Conservation (phyloP, 2,888 invertebrate genomes). For the Sesia apiformis region DNA sequence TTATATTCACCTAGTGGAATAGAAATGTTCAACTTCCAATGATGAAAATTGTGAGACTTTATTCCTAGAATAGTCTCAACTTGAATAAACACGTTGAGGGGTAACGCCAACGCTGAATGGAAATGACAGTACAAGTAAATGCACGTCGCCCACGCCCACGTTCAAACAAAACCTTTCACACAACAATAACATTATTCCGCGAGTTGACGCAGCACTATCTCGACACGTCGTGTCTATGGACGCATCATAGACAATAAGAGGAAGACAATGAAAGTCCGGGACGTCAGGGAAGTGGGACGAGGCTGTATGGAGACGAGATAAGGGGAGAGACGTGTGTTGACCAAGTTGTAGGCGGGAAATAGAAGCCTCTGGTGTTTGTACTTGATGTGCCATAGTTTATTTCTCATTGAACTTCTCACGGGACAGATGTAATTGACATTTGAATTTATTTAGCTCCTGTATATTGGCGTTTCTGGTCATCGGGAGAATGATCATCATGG, state of each 20-base stretch:
- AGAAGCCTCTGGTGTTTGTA: too few relatives aligned
- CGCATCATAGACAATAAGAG: constrained; percentile 21
- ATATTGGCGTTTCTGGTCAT: too few relatives aligned
- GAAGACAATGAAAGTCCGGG: constrained; percentile 15
- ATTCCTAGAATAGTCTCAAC: too few relatives aligned
- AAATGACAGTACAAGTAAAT: constrained; percentile 15
- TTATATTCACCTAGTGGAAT: too few relatives aligned
- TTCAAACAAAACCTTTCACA: constrained; percentile 15
- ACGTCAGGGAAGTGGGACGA: constrained; percentile 15
- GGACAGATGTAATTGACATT: too few relatives aligned
- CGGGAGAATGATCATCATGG: too few relatives aligned
- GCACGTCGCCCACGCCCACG: constrained; percentile 5
- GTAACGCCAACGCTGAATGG: constrained; percentile 12
- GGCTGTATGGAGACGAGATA: constrained; percentile 20
- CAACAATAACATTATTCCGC: constrained; percentile 25
- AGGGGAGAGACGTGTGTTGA: constrained; percentile 13
- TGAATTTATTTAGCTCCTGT: too few relatives aligned
- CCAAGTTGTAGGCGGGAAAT: constrained; percentile 2
- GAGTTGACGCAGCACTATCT: constrained; percentile 26
- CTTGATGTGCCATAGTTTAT: too few relatives aligned
- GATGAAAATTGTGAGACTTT: too few relatives aligned
- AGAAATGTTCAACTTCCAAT: too few relatives aligned
- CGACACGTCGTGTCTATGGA: constrained; percentile 17
- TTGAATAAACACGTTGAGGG: too few relatives aligned
- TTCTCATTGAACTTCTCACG: too few relatives aligned